Percentiles rank a stretch among this genome's conserved stretches.
These are phyloP conservation scores for Toxostoma redivivum DNA, from an alignment of 2,113 vertebrate genomes.

Conservation along the genomic window DNA sequence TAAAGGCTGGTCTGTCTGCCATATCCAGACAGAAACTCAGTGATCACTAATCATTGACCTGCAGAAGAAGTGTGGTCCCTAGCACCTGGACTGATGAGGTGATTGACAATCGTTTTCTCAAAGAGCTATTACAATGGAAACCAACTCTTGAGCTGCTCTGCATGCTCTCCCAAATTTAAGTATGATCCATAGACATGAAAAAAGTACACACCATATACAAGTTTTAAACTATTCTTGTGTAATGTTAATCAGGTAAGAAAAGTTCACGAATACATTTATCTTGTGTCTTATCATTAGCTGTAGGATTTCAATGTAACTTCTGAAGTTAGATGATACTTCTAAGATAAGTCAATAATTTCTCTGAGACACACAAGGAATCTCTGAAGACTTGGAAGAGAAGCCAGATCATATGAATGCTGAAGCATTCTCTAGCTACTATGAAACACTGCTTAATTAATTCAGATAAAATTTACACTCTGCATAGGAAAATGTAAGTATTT, in stretches of 20 bases:
- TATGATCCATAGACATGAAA: neutral
- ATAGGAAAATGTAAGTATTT: constrained; percentile 2
- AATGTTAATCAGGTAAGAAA: neutral
- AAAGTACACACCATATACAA: neutral
- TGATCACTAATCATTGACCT: neutral
- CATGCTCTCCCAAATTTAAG: neutral
- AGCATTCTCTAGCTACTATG: neutral
- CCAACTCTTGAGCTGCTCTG: neutral
- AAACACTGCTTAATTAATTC: neutral
- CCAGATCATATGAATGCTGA: neutral
- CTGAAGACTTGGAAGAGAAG: neutral
- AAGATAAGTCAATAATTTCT: neutral
- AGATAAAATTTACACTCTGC: constrained; percentile 7
- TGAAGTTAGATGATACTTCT: neutral
- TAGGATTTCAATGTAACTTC: neutral
- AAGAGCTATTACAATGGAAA: constrained; percentile 4
- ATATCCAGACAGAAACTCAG: neutral
- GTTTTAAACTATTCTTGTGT: neutral
- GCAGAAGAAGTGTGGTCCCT: neutral
- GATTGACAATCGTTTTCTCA: neutral
- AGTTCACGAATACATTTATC: neutral
- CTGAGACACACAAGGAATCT: neutral
- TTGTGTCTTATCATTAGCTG: neutral
- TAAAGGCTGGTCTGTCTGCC: neutral
- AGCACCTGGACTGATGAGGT: neutral